Evolutionary conservation across 2,888 invertebrate genomes (phyloP).

Genomic region (Aspidapion aeneum): DNA sequence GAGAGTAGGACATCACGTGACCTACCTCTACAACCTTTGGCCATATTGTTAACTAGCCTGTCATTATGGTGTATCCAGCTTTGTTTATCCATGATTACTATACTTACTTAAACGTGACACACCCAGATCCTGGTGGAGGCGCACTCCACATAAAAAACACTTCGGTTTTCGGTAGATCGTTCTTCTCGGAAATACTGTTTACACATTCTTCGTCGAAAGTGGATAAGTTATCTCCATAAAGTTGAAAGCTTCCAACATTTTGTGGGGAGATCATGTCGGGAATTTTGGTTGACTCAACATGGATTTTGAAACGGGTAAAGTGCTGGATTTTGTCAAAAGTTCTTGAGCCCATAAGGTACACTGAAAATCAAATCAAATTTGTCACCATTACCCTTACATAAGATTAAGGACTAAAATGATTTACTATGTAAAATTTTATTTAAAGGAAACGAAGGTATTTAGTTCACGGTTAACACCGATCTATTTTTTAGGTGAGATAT

Average conservation of each 20-base stretch:
- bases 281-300: conserved; percentile 62
- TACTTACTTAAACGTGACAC: conserved; percentile 74
- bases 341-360: conserved; percentile 54
- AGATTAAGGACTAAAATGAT: no score
- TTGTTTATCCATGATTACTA: no score
- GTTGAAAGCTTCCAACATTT: conserved; percentile 66
- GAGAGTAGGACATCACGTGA: no score
- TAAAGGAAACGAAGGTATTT: no score
- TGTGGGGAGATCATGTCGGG: conserved; percentile 49
- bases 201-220: conserved; percentile 79
- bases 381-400: no score
- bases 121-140: conserved; percentile 79
- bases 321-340: conserved; percentile 65
- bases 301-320: conserved; percentile 77
- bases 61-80: no score
- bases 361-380: conserved; percentile 26
- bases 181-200: conserved; percentile 79
- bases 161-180: conserved; percentile 75
- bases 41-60: no score
- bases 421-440: no score
- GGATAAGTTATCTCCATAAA: conserved; percentile 61
- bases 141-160: conserved; percentile 90
- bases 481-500: no score
- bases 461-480: no score
- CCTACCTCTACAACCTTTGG: no score